Percentiles rank a stretch among this genome's conserved stretches.
These are phyloP conservation scores for Coreoperca whiteheadi DNA, from an alignment of 2,113 vertebrate species.

Conservation along the genomic window DNA sequence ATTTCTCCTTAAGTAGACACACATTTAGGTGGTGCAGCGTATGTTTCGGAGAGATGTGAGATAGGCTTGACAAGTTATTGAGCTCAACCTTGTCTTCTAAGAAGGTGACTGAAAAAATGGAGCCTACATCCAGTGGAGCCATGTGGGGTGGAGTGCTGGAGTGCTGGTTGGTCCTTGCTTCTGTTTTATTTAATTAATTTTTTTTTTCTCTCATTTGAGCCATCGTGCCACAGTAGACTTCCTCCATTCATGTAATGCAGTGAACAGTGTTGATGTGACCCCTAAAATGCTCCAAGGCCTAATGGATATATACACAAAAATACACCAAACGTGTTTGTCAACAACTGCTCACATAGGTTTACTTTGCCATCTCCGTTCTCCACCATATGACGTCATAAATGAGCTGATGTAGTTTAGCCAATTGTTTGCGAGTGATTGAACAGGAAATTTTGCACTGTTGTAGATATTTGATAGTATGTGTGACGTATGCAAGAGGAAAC, in stretches of 20 bases:
- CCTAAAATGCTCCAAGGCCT: conserved; percentile 40
- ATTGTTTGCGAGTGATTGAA: conserved; percentile 61
- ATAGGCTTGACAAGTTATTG: conserved; percentile 39
- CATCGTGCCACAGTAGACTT: conserved; percentile 67
- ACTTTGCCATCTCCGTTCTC: conserved; percentile 37
- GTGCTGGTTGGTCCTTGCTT: conserved; percentile 48
- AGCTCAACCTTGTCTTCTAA: conserved; percentile 65
- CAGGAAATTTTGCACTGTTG: conserved; percentile 77
- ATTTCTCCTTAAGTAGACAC: conserved; percentile 53
- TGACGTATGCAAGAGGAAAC: conserved; percentile 72
- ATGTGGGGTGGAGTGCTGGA: conserved; percentile 44
- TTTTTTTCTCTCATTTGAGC: conserved; percentile 51
- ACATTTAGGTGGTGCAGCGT: conserved; percentile 48
- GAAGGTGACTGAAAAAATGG: conserved; percentile 58
- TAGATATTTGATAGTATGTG: conserved; percentile 75
- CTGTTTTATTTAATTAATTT: neutral
- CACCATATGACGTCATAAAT: conserved; percentile 43
- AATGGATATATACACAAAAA: conserved; percentile 21
- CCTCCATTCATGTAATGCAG: conserved; percentile 43
- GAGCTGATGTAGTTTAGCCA: conserved; percentile 67
- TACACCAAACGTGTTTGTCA: conserved; percentile 15
- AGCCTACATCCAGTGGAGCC: conserved; percentile 66
- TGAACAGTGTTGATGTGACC: conserved; percentile 44
- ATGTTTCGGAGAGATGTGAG: conserved; percentile 49
- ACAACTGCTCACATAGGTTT: conserved; percentile 25